Conservation (phyloP, 1,140 invertebrate genomes). For the Odontomachus brunneus region DNA sequence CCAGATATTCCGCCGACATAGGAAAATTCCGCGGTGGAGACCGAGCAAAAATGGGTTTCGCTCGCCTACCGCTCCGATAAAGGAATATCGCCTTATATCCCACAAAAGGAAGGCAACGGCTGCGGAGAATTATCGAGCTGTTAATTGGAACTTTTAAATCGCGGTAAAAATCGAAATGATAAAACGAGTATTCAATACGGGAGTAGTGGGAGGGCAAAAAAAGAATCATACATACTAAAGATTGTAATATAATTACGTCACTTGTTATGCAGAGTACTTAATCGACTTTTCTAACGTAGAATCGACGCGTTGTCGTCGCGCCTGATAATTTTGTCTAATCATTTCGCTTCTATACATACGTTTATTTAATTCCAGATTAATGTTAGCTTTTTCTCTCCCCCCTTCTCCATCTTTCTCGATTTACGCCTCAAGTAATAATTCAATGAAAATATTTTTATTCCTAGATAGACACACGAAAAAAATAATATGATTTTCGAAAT, state of each 20-base stretch:
- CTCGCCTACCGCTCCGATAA: neutral
- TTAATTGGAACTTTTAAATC: neutral
- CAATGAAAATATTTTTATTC: no score
- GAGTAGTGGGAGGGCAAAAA: no score
- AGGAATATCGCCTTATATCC: neutral
- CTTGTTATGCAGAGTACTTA: conserved; percentile 6
- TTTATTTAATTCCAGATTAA: no score
- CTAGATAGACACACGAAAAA: no score
- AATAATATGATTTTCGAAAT: no score
- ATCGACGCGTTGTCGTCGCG: neutral
- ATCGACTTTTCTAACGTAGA: neutral
- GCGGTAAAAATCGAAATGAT: neutral
- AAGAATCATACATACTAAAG: neutral
- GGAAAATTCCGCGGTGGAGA: conserved; percentile 33
- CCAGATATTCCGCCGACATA: conserved; percentile 56
- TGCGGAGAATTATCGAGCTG: neutral
- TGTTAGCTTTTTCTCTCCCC: no score
- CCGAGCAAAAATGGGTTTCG: neutral
- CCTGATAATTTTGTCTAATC: neutral
- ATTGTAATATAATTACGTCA: neutral
- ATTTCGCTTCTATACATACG: neutral
- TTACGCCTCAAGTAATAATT: no score
- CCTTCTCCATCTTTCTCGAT: no score
- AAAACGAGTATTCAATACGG: neutral
- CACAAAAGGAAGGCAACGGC: neutral